These are phyloP conservation scores for Montifringilla adamsi DNA, from an alignment of 2,113 vertebrate species.

Conservation along the genomic window DNA sequence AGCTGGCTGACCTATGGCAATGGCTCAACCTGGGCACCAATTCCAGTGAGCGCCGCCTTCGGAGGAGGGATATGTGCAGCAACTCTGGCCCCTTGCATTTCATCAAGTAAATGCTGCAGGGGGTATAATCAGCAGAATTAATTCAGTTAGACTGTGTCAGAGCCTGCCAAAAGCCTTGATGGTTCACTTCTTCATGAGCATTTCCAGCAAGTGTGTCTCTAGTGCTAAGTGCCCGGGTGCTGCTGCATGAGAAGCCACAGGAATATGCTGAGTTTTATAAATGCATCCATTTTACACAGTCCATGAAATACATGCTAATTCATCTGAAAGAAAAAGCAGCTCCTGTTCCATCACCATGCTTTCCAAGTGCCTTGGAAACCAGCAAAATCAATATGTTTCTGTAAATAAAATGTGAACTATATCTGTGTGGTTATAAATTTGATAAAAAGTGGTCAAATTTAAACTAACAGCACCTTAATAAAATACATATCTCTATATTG, in stretches of 20 bases:
- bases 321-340: conserved; percentile 62
- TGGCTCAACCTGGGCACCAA: background rate
- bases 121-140: conserved; percentile 74
- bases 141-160: conserved; percentile 40
- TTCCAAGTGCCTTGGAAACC: conserved; percentile 72
- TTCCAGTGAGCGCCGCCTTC: background rate
- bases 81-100: conserved; percentile 21
- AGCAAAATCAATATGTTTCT: conserved; percentile 69
- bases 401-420: conserved; percentile 71
- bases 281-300: conserved; percentile 60
- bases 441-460: conserved; percentile 55
- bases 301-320: conserved; percentile 75
- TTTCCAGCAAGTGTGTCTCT: conserved; percentile 67
- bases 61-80: background rate
- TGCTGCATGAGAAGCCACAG: conserved; percentile 53
- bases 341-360: conserved; percentile 49
- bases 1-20: background rate
- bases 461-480: conserved; percentile 63
- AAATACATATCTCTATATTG: background rate
- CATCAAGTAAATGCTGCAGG: conserved; percentile 62
- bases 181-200: conserved; percentile 3
- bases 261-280: conserved; percentile 72
- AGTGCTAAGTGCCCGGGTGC: conserved; percentile 45
- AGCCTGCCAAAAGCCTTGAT: conserved; percentile 69
- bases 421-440: conserved; percentile 63